phyloP scores from a whole-genome alignment of 2,113 vertebrate genomes.

The Cathartes aura region DNA sequence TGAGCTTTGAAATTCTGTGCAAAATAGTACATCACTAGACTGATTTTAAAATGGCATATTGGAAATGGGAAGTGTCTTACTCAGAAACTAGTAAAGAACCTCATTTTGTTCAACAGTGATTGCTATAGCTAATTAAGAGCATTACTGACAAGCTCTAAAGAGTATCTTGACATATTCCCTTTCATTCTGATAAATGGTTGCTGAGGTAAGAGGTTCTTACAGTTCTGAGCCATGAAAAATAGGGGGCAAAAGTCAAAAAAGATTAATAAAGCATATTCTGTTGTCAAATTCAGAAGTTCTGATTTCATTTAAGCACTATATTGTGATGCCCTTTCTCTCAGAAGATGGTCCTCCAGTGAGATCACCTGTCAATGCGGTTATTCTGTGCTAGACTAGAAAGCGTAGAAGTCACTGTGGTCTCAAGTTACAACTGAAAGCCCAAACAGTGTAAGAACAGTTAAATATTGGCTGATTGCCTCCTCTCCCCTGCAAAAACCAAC shows the following conservation, averaged over 20 bases:
- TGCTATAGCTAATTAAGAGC: background rate
- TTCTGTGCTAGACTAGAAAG: background rate
- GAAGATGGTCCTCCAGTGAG: background rate
- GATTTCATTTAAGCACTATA: background rate
- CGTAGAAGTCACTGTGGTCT: background rate
- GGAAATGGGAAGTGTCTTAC: background rate
- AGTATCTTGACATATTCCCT: background rate
- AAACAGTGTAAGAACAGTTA: background rate
- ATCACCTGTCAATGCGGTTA: background rate
- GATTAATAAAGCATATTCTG: background rate
- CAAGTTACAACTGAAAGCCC: background rate
- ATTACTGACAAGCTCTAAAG: background rate
- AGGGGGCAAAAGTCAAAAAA: background rate
- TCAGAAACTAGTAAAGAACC: background rate
- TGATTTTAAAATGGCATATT: background rate
- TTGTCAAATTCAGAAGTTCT: background rate
- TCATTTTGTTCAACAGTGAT: background rate
- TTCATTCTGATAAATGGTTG: background rate
- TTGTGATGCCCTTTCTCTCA: background rate
- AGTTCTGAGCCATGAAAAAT: background rate
- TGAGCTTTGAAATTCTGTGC: conserved; percentile 2
- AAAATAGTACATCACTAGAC: background rate
- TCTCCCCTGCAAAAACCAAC: background rate
- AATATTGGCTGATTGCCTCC: background rate
- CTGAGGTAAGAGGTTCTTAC: conserved; percentile 5